Conservation (phyloP, 2,113 vertebrate genomes). For the Phrynocephalus versicolor region DNA sequence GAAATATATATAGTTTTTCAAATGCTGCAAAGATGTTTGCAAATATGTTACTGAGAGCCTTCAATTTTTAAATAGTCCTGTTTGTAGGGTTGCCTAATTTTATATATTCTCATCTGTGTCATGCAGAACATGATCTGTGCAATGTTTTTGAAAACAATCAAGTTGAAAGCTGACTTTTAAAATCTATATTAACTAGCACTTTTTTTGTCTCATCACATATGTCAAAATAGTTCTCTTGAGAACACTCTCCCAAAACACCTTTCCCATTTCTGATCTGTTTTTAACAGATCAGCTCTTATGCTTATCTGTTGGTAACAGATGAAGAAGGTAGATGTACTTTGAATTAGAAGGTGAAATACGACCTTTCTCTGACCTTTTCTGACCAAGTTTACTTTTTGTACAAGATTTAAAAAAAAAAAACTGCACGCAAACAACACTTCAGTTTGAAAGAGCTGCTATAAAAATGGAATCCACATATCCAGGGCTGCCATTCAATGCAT, state of each 20-base stretch:
- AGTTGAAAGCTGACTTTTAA: conserved; percentile 9
- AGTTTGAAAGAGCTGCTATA: not conserved
- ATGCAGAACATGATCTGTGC: not conserved
- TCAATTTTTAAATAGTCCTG: fast-evolving
- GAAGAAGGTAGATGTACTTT: not conserved
- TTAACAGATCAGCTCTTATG: not conserved
- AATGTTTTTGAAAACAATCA: not conserved
- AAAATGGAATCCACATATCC: not conserved
- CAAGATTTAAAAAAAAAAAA: fast-evolving
- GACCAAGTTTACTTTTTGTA: not conserved
- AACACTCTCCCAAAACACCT: not conserved
- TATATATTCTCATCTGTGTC: not conserved
- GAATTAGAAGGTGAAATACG: conserved; percentile 8
- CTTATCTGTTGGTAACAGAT: not conserved
- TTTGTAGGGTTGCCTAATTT: not conserved
- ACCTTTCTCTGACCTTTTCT: not conserved
- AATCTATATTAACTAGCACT: not conserved
- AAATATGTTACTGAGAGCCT: not conserved
- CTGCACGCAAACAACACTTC: too few relatives aligned
- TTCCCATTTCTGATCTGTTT: conserved; percentile 9
- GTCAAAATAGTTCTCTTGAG: not conserved
- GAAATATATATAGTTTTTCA: conserved; percentile 4
- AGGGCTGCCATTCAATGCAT: not conserved
- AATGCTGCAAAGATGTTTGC: not conserved
- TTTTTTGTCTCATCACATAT: not conserved